Conservation (phyloP, 2,113 vertebrate genomes). For the Cacatua alba region DNA sequence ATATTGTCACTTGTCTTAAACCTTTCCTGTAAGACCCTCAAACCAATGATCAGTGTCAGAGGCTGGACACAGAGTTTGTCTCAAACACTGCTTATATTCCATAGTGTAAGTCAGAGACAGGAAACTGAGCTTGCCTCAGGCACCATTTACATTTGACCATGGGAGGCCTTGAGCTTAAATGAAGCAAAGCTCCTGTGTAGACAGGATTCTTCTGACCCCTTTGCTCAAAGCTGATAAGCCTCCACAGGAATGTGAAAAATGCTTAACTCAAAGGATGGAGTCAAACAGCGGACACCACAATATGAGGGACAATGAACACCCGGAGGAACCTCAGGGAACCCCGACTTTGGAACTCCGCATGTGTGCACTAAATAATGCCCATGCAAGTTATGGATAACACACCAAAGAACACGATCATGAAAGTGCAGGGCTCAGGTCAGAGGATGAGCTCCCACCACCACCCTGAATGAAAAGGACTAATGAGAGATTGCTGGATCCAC, state of each 20-base stretch:
- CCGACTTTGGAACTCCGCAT: background rate
- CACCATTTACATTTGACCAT: no score
- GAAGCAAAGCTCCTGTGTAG: background rate
- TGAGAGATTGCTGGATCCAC: background rate
- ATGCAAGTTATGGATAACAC: background rate
- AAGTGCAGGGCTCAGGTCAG: background rate
- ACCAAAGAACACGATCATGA: background rate
- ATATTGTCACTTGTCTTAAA: background rate
- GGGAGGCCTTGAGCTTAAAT: no score
- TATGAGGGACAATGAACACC: background rate
- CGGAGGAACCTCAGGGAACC: background rate
- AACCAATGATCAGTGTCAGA: background rate
- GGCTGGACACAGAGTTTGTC: no score
- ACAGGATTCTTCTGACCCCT: background rate
- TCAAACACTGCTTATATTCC: no score
- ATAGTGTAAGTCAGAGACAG: no score
- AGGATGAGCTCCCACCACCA: background rate
- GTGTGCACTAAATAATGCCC: background rate
- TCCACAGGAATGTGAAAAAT: background rate
- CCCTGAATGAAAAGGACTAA: background rate
- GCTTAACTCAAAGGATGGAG: background rate
- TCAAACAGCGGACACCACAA: background rate
- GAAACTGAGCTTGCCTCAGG: no score
- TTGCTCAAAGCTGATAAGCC: background rate
- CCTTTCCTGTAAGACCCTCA: background rate